Base-by-base conservation (phyloP, 2,797 vertebrate genomes). In the Cyprinella venusta region DNA sequence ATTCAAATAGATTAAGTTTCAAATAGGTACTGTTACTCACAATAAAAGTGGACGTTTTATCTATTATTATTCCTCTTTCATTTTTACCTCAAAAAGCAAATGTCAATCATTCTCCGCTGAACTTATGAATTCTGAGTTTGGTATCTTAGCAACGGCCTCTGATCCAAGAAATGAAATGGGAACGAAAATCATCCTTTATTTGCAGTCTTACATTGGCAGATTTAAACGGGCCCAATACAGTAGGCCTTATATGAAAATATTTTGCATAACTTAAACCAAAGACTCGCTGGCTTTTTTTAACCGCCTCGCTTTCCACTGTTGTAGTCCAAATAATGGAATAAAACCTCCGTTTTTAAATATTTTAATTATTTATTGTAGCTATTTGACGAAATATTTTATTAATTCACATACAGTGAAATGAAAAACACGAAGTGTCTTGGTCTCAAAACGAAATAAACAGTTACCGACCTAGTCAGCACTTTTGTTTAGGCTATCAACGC, bases 131-230 rank as follows among this genome's bases (percentile, higher is more conserved):
- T 93, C 91, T 88, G 90, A 92, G 91, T 91, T 90, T 92, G 93
- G 94, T 95, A 95, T 90, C 94, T 94, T 95, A 95, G 94, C 95
- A 95, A 95, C 94, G 92, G 93, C 90, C 90, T 94, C 92, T 94
- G 92, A 94, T 92, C 92, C 93, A 91, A 93, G 91, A 90, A 91
- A 92, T 90, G 88, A 90, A 93, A 91, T 90, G 89, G 89, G 88
- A 85, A 84, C 81, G 85, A 88, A 89, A 89, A 85, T 86, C 89
- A 85, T 77, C 88, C 86, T 69, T 89, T 65, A 84, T 77, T 81
- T 80, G 79, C 15, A 69, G 26, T 76, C 80, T 54, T 81, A 61
- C 76, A 72, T 59, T 72, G 56, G 40, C 63, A 54, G 65, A 64
- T 67, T 50, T 83, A 45, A 85, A 76, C 52, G 65, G 48, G 80